phyloP scores from a whole-genome alignment of 1,140 invertebrate genomes.

The Eriocheir sinensis region DNA sequence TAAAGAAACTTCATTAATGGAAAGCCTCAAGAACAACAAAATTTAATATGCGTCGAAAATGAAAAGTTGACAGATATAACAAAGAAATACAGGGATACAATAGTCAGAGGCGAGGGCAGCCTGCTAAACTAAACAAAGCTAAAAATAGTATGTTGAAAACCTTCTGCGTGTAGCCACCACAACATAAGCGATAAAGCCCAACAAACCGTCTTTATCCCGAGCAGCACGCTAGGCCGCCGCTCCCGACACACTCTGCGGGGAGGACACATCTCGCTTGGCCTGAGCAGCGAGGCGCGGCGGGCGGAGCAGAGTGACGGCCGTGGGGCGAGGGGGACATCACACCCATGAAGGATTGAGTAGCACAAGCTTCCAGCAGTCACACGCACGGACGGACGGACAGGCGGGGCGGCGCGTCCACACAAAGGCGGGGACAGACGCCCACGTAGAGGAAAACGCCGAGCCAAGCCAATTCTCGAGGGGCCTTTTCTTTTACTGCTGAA shows the following conservation, averaged over 20 bases:
- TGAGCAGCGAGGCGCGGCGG: background rate
- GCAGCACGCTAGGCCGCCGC: background rate
- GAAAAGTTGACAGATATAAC: background rate
- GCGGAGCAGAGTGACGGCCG: background rate
- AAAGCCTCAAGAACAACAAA: too few relatives aligned
- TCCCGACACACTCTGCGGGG: slow-evolving; percentile 4
- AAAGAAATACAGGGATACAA: too few relatives aligned
- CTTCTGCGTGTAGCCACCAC: too few relatives aligned
- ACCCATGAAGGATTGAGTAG: background rate
- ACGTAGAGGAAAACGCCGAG: background rate
- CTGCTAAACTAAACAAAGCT: too few relatives aligned
- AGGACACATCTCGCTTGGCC: background rate
- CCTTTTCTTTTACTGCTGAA: background rate
- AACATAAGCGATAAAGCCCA: too few relatives aligned
- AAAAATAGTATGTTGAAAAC: too few relatives aligned
- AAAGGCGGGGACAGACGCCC: background rate
- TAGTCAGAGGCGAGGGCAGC: too few relatives aligned
- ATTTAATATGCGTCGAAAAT: background rate
- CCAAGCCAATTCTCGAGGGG: too few relatives aligned
- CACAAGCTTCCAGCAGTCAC: background rate
- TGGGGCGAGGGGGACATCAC: background rate
- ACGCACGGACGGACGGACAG: background rate
- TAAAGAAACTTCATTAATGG: background rate
- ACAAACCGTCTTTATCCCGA: background rate
- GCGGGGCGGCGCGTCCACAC: background rate